These are phyloP conservation scores for Strigamia maritima DNA, from an alignment of 2,888 invertebrate genomes.

Conservation along the genomic window DNA sequence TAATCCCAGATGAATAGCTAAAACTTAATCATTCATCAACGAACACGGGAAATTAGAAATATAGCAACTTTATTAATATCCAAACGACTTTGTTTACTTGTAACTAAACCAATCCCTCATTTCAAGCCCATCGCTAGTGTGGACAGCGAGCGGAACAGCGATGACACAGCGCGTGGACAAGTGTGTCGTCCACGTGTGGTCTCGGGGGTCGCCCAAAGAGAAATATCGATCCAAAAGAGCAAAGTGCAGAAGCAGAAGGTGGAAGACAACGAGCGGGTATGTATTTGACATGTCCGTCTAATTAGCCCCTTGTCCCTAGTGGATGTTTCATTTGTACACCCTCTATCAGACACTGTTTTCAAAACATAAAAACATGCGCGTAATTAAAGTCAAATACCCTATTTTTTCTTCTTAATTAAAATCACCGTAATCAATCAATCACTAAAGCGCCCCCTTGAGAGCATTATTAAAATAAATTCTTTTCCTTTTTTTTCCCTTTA, in stretches of 20 bases:
- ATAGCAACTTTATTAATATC: not conserved
- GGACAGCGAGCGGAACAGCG: slow-evolving; percentile 20
- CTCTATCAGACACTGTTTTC: not conserved
- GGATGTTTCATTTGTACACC: slow-evolving; percentile 11
- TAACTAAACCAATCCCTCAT: slow-evolving; percentile 17
- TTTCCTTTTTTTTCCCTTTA: not conserved
- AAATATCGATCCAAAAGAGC: slow-evolving; percentile 22
- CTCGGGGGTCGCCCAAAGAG: slow-evolving; percentile 27
- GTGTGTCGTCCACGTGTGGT: not conserved
- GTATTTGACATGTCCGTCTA: slow-evolving; percentile 27
- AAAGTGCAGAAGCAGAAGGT: not conserved
- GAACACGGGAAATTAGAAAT: slow-evolving; percentile 5
- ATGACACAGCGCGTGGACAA: slow-evolving; percentile 27
- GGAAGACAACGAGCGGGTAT: not conserved
- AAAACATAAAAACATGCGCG: slow-evolving; percentile 11
- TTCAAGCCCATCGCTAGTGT: not conserved
- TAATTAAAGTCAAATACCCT: slow-evolving; percentile 6
- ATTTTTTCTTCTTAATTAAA: slow-evolving; percentile 17
- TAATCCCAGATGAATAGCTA: not conserved
- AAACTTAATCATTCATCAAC: slow-evolving; percentile 9
- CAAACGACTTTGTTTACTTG: slow-evolving; percentile 1
- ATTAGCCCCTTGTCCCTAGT: slow-evolving; percentile 21
- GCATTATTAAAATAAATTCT: not conserved
- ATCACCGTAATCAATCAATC: slow-evolving; percentile 2
- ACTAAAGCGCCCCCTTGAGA: not conserved